phyloP scores from a whole-genome alignment of 1,140 invertebrate genomes.

The Samia ricini region DNA sequence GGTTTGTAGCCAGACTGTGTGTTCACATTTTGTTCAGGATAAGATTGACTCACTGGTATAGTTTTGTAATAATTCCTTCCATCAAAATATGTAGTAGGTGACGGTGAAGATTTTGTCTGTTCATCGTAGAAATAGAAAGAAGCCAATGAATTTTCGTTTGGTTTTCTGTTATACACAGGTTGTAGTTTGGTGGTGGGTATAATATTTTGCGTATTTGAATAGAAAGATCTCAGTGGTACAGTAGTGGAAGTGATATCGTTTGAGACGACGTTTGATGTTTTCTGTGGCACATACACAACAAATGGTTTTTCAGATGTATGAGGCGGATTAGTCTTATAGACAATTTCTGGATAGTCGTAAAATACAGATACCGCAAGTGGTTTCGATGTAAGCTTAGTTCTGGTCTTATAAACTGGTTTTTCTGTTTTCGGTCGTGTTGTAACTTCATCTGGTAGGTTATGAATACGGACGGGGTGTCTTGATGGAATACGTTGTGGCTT shows the following conservation, averaged over 20 bases:
- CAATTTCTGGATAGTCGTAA: slow-evolving; percentile 63
- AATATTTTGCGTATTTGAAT: slow-evolving; percentile 77
- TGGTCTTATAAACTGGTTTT: slow-evolving; percentile 63
- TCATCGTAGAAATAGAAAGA: slow-evolving; percentile 81
- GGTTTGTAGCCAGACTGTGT: slow-evolving; percentile 54
- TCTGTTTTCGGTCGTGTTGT: slow-evolving; percentile 59
- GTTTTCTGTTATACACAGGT: slow-evolving; percentile 65
- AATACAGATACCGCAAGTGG: slow-evolving; percentile 67
- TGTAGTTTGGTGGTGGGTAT: slow-evolving; percentile 76
- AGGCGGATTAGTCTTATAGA: slow-evolving; percentile 61
- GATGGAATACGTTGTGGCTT: slow-evolving; percentile 57
- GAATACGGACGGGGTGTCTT: slow-evolving; percentile 51
- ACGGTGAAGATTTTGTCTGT: slow-evolving; percentile 63
- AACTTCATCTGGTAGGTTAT: slow-evolving; percentile 58
- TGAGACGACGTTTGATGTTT: slow-evolving; percentile 40
- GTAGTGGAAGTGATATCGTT: slow-evolving; percentile 77
- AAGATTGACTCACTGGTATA: slow-evolving; percentile 42
- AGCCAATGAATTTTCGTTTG: slow-evolving; percentile 70
- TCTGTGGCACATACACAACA: slow-evolving; percentile 71
- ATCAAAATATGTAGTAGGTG: slow-evolving; percentile 63
- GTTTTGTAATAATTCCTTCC: slow-evolving; percentile 74
- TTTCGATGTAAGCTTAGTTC: slow-evolving; percentile 72
- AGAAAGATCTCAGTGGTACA: slow-evolving; percentile 79
- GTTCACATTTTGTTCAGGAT: slow-evolving; percentile 45
- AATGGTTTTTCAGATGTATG: slow-evolving; percentile 72